These are phyloP conservation scores for Centropyge bicolor DNA, from an alignment of 2,797 vertebrate genomes.

Conservation along the genomic window DNA sequence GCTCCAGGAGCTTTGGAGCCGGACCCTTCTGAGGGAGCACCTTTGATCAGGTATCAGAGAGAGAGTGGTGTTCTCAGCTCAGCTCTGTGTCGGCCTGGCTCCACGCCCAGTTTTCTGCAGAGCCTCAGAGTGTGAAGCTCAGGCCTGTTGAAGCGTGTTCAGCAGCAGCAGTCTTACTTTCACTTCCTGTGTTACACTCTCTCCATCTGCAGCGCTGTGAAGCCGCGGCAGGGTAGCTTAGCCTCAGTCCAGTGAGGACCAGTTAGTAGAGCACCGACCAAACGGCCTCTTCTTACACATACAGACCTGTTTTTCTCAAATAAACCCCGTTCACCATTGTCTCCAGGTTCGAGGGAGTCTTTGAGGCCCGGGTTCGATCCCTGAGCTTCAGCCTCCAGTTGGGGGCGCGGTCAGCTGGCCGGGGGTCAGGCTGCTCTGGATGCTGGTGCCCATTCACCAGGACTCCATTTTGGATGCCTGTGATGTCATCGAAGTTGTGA, in stretches of 20 bases:
- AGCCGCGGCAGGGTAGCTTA: slow-evolving; percentile 1
- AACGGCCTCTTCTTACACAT: not conserved
- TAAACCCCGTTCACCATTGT: not conserved
- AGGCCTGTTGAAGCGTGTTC: slow-evolving; percentile 23
- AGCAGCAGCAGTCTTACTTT: not conserved
- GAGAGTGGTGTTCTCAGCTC: not conserved
- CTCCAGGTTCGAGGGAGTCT: not conserved
- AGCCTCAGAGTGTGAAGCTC: not conserved
- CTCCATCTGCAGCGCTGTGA: not conserved
- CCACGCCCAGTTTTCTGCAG: not conserved
- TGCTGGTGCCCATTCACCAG: not conserved
- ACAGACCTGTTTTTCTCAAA: slow-evolving; percentile 46
- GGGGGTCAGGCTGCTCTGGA: not conserved
- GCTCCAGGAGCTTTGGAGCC: too few relatives aligned
- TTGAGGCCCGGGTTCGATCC: not conserved
- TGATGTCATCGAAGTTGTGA: not conserved
- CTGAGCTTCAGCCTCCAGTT: not conserved
- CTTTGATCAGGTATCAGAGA: not conserved
- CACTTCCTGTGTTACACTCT: not conserved
- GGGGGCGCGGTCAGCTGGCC: not conserved
- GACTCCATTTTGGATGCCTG: not conserved
- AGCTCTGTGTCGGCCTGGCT: slow-evolving; percentile 10
- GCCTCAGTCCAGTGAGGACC: not conserved
- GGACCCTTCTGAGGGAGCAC: not conserved
- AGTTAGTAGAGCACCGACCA: slow-evolving; percentile 19